These are phyloP conservation scores for Nannospalax galili DNA, from an alignment of 2,113 vertebrate genomes.

Conservation along the genomic window DNA sequence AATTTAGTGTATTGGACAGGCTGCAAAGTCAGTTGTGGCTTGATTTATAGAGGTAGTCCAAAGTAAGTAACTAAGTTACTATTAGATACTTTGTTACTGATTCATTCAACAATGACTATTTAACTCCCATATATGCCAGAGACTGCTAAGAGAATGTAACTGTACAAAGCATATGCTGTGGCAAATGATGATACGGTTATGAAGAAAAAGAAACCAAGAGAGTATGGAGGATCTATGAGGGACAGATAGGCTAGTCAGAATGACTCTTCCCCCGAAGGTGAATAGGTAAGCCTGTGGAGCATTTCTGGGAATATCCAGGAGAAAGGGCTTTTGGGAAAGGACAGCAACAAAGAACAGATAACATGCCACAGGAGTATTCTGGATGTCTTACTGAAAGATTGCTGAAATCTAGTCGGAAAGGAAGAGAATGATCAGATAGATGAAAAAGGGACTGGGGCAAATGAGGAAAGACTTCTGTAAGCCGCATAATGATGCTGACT, in stretches of 20 bases:
- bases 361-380: not conserved
- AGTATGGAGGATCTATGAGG: not conserved
- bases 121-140: not conserved
- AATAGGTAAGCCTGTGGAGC: not conserved
- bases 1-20: not conserved
- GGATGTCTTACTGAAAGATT: slow-evolving; percentile 18
- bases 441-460: not conserved
- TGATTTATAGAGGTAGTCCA: not conserved
- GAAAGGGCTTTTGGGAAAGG: slow-evolving; percentile 6
- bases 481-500: not conserved
- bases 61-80: slow-evolving; percentile 8
- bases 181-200: not conserved
- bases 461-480: slow-evolving; percentile 30
- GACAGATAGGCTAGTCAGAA: not conserved
- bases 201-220: not conserved
- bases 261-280: not conserved
- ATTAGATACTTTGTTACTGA: slow-evolving; percentile 15
- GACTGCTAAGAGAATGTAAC: not conserved
- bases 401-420: not conserved
- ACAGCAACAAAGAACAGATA: not conserved
- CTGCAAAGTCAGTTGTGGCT: slow-evolving; percentile 27
- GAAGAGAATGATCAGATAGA: not conserved
- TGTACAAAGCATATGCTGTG: not conserved
- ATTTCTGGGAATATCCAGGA: not conserved
- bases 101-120: slow-evolving; percentile 6